Evolutionary conservation across 2,888 invertebrate species (phyloP).

Genomic region (Orchestes rusci): DNA sequence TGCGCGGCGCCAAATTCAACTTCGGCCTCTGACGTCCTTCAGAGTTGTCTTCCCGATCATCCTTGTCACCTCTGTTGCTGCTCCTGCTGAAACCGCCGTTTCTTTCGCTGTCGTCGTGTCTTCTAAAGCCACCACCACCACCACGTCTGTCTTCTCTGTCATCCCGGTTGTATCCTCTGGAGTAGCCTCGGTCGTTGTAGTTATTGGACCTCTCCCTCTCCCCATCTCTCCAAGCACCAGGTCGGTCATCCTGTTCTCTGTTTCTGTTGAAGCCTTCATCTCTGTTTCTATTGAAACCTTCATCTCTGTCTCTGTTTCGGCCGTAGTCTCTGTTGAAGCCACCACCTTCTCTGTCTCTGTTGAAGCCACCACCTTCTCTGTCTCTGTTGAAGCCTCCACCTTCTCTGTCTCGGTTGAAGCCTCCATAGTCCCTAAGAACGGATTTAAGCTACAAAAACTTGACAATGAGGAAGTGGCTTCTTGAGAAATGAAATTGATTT

Average conservation of each 20-base stretch:
- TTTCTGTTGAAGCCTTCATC: slow-evolving; percentile 26
- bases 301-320: too few species aligned
- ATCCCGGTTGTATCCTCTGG: slow-evolving; percentile 20
- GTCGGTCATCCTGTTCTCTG: slow-evolving; percentile 23
- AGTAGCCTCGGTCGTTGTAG: slow-evolving; percentile 8
- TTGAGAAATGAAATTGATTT: too few species aligned
- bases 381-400: slow-evolving; percentile 16
- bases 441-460: neutral
- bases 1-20: slow-evolving; percentile 72
- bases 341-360: slow-evolving; percentile 40
- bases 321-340: slow-evolving; percentile 22
- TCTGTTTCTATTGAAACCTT: slow-evolving; percentile 31
- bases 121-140: slow-evolving; percentile 26
- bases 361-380: slow-evolving; percentile 23
- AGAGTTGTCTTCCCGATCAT: slow-evolving; percentile 30
- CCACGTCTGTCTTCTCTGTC: slow-evolving; percentile 33
- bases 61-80: slow-evolving; percentile 18
- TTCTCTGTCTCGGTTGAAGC: slow-evolving; percentile 20
- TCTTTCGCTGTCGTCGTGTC: slow-evolving; percentile 15
- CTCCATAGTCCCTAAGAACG: slow-evolving; percentile 33
- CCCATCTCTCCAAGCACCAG: slow-evolving; percentile 39
- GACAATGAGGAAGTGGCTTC: slow-evolving; percentile 14
- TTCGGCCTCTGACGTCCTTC: slow-evolving; percentile 67
- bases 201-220: slow-evolving; percentile 9
- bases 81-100: slow-evolving; percentile 19